These are phyloP conservation scores for Spodoptera frugiperda DNA, from an alignment of 1,140 invertebrate genomes.

Conservation along the genomic window DNA sequence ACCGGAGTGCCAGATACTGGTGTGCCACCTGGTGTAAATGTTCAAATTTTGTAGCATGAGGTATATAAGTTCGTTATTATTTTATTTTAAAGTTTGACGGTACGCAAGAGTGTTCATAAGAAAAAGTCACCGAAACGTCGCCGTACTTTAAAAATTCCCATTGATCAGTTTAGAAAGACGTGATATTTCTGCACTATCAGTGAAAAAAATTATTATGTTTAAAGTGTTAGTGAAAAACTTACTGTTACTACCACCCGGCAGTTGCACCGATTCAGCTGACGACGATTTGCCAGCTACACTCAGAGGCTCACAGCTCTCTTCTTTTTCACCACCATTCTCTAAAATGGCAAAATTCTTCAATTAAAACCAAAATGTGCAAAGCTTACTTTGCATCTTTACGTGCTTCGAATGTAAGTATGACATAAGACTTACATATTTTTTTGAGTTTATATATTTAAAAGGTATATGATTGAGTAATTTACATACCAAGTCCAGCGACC, in stretches of 20 bases:
- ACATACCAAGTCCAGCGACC: conserved; percentile 92
- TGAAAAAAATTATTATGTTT: no score
- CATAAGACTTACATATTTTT: no score
- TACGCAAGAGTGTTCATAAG: no score
- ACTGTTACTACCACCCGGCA: conserved; percentile 82
- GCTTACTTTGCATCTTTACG: no score
- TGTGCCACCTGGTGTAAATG: conserved; percentile 60
- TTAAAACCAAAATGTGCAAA: neutral
- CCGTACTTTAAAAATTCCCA: no score
- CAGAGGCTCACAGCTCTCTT: conserved; percentile 89
- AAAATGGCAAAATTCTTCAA: conserved; percentile 39
- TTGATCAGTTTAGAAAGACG: neutral
- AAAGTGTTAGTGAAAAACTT: conserved; percentile 44
- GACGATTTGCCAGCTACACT: conserved; percentile 89
- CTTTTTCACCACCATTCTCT: conserved; percentile 88
- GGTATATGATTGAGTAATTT: neutral
- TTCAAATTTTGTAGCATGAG: no score
- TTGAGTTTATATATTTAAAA: no score
- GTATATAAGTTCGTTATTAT: no score
- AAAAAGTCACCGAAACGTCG: no score
- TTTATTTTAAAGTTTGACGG: no score
- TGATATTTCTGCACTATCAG: no score
- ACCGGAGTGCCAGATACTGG: conserved; percentile 87
- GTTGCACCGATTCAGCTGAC: conserved; percentile 92
- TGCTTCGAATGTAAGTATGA: no score